Conservation (phyloP, 1,140 invertebrate genomes). For the Papilio helenus region DNA sequence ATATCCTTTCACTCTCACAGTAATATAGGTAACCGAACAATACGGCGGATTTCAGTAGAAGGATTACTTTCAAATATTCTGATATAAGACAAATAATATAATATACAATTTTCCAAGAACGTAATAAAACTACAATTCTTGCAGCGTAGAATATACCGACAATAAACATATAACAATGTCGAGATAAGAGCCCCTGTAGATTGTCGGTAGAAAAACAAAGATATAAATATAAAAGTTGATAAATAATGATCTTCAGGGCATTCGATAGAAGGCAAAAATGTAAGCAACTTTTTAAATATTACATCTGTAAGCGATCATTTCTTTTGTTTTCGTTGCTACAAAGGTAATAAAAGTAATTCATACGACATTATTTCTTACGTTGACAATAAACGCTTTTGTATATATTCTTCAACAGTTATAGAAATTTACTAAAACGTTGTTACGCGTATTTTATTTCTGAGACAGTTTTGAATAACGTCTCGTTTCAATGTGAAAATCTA, state of each 20-base stretch:
- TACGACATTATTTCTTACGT: neutral
- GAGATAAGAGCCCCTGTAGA: conserved; percentile 31
- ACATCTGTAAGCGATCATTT: conserved; percentile 35
- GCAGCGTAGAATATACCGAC: neutral
- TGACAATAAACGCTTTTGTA: conserved; percentile 20
- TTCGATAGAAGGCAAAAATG: conserved; percentile 28
- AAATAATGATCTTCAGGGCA: conserved; percentile 32
- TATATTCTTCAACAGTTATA: conserved; percentile 1
- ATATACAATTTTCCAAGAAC: neutral
- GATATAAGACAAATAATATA: neutral
- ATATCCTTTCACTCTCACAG: too few relatives aligned
- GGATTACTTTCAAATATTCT: too few relatives aligned
- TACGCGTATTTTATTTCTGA: neutral
- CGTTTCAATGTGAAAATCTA: too few relatives aligned
- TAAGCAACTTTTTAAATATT: conserved; percentile 39
- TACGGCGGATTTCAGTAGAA: too few relatives aligned
- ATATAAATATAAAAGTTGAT: conserved; percentile 40
- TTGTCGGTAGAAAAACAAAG: conserved; percentile 40
- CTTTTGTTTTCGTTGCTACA: conserved; percentile 29
- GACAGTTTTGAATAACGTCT: too few relatives aligned
- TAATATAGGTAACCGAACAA: too few relatives aligned
- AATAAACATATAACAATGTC: conserved; percentile 26
- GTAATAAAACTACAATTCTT: conserved; percentile 18
- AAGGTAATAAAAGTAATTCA: conserved; percentile 32
- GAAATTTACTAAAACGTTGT: neutral